Base-by-base conservation (phyloP, 2,888 invertebrate genomes). In the Heliconius ethilla region DNA sequence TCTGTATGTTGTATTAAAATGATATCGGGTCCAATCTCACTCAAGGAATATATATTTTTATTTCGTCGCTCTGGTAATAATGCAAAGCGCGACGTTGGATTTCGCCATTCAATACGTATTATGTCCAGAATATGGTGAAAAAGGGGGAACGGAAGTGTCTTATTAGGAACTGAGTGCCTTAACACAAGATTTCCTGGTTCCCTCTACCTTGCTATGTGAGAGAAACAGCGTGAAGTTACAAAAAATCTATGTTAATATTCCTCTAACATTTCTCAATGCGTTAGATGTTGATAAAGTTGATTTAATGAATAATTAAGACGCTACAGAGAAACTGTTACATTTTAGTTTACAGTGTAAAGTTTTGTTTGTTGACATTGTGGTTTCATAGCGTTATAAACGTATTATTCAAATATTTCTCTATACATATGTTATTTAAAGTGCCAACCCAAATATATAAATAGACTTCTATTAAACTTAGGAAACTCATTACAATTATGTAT, bases 281-380 rank as follows among this genome's bases (percentile, higher is more conserved):
- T 15, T 55, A 33, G 37, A 25, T 63, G 65, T 51, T 55, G 66
- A 72, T 76, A 76, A 51, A 72, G 37, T 76, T 76, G 37, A 65
- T 72, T 72, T 65, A 65, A 72, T 76, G 70, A 76, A 72, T 72
- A 72, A 76, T 72, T 51, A 76, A 45, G 65, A 37, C 37, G 65
- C 29, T 37, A 65, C 72, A 65, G 63, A 51, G 51, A 67, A 76
- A 63, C 70, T 76, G 65, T 55, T 66, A 69, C 69, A 69, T 69
- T 69, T 69, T 69, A 40, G 69, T 40, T 69, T 45, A 45, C 27
- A 76, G 27, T 76, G 63, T 55, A 33, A 67, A 75, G 75, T 59
- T 75, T 78, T 74, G 77, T 75, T 80, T 74, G 78, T 59, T 72
- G 33, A 59, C 65, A n/a, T 59, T 59, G 69, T 45, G 69, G 25